These are phyloP conservation scores for Magallana ariakensis DNA, from an alignment of 1,140 invertebrate genomes.

Conservation along the genomic window DNA sequence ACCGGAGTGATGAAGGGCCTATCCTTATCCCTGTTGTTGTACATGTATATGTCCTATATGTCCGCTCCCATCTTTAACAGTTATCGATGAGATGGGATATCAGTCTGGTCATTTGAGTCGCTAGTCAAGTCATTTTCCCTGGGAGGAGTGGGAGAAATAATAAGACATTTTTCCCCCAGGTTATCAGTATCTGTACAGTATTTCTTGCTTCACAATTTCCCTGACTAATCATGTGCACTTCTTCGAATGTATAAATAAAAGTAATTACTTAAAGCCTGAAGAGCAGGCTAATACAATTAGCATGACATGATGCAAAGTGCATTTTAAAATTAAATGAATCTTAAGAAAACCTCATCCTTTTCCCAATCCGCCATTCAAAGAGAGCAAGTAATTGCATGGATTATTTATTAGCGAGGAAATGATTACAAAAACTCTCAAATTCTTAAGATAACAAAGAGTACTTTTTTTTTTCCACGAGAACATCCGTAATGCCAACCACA, in stretches of 20 bases:
- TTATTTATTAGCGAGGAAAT: not conserved
- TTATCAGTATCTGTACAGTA: not conserved
- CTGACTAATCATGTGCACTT: not conserved
- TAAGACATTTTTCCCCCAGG: not conserved
- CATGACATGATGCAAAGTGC: slow-evolving; percentile 10
- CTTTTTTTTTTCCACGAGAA: not conserved
- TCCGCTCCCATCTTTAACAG: too few species aligned
- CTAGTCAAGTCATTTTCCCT: not conserved
- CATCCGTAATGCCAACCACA: too few species aligned
- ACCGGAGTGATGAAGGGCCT: too few species aligned
- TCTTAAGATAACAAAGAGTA: not conserved
- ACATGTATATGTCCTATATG: too few species aligned
- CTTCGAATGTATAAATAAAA: slow-evolving; percentile 18
- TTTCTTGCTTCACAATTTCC: not conserved
- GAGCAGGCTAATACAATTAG: not conserved
- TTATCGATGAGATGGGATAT: too few species aligned
- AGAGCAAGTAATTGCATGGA: slow-evolving; percentile 31
- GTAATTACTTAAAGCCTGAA: slow-evolving; percentile 12
- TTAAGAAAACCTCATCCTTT: not conserved
- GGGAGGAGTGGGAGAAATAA: not conserved
- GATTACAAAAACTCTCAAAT: slow-evolving; percentile 3
- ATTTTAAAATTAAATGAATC: slow-evolving; percentile 1
- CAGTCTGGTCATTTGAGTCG: too few species aligned
- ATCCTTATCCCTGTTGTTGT: too few species aligned
- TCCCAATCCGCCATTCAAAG: not conserved